phyloP scores from a whole-genome alignment of 2,888 invertebrate species.

The Cheiracanthium punctorium region DNA sequence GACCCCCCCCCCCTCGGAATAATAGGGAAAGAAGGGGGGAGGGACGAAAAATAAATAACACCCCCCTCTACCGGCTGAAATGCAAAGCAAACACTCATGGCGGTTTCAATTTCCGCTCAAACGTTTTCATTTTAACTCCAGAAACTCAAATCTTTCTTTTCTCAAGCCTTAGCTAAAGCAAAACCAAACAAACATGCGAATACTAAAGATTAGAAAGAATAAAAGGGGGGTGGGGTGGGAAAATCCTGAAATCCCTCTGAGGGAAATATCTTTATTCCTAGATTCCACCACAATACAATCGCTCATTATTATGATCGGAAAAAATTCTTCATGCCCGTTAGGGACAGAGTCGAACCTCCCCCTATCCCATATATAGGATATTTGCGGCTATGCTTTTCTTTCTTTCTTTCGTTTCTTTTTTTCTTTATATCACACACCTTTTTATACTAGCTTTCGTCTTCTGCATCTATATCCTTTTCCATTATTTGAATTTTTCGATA shows the following conservation, averaged over 20 bases:
- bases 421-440: constrained; percentile 65
- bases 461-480: constrained; percentile 49
- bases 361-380: constrained; percentile 26
- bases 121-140: constrained; percentile 64
- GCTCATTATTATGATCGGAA: constrained; percentile 70
- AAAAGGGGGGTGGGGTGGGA: constrained; percentile 1
- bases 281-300: constrained; percentile 67
- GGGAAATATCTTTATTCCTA: constrained; percentile 68
- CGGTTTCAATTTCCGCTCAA: constrained; percentile 67
- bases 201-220: constrained; percentile 35
- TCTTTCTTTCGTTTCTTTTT: too few relatives aligned
- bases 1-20: too few relatives aligned
- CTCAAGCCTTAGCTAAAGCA: background rate
- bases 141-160: constrained; percentile 58
- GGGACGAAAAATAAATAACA: constrained; percentile 42
- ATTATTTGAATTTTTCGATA: constrained; percentile 70
- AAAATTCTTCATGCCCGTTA: constrained; percentile 67
- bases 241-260: constrained; percentile 47
- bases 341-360: constrained; percentile 25
- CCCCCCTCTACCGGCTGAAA: constrained; percentile 19
- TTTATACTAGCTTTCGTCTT: constrained; percentile 43
- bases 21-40: too few relatives aligned
- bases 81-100: constrained; percentile 61
- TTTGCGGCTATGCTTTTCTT: constrained; percentile 44
- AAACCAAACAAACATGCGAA: constrained; percentile 54